Percentiles rank a stretch among this genome's conserved stretches.
Evolutionary conservation across 1,140 invertebrate species (phyloP).

Genomic region (Drosophila ironensis): DNA sequence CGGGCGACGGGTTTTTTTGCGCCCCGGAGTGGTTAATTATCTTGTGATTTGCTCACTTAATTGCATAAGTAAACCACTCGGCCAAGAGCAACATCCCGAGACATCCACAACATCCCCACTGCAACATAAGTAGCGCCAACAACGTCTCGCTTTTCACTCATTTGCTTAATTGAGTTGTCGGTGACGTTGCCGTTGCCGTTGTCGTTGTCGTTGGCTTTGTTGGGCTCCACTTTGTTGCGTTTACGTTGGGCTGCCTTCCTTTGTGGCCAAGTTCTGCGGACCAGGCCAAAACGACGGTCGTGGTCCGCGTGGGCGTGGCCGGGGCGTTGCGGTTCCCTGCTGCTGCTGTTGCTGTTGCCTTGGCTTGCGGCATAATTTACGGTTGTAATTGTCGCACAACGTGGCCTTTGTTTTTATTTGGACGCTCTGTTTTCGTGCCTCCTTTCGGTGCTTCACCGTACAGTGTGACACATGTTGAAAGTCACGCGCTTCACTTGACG

Average conservation of each 20-base stretch:
- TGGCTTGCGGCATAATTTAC: conserved; percentile 71
- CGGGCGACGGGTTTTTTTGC: conserved; percentile 1
- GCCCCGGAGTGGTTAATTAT: conserved; percentile 15
- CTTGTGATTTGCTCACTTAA: conserved; percentile 34
- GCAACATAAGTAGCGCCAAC: conserved; percentile 21
- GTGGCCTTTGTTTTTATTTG: conserved; percentile 41
- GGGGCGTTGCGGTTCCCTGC: neutral
- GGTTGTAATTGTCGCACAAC: conserved; percentile 70
- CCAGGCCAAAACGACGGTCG: conserved; percentile 10
- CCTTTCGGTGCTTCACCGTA: conserved; percentile 16
- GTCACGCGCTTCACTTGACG: conserved; percentile 64
- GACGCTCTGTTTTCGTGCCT: neutral
- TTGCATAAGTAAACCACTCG: conserved; percentile 42
- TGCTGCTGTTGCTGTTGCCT: conserved; percentile 28
- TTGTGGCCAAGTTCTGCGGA: conserved; percentile 41
- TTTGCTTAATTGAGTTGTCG: conserved; percentile 73
- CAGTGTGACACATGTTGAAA: conserved; percentile 60
- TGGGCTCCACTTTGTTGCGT: conserved; percentile 45
- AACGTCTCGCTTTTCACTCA: conserved; percentile 57
- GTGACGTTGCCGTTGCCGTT: conserved; percentile 19
- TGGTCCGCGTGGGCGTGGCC: conserved; percentile 1
- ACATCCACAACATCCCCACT: neutral
- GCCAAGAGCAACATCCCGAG: conserved; percentile 19
- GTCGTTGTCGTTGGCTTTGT: conserved; percentile 22
- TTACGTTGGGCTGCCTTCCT: conserved; percentile 35